Conservation (phyloP, 2,888 invertebrate species). For the Spisula solida region DNA sequence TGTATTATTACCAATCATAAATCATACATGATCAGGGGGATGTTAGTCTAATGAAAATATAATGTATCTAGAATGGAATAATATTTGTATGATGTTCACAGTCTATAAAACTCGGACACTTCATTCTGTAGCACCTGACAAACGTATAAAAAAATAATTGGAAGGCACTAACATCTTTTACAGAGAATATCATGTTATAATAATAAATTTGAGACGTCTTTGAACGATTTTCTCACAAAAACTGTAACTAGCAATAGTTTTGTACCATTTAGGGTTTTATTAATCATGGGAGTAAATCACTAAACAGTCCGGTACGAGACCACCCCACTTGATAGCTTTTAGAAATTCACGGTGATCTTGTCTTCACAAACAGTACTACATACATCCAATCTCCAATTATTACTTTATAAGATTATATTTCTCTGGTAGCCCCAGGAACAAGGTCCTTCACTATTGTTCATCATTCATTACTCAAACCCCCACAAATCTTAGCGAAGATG, state of each 20-base stretch:
- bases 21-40: slow-evolving; percentile 33
- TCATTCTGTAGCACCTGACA: not conserved
- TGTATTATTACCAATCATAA: slow-evolving; percentile 33
- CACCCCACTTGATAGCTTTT: not conserved
- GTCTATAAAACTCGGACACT: not conserved
- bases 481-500: not conserved
- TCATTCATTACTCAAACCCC: slow-evolving; percentile 32
- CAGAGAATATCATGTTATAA: slow-evolving; percentile 13
- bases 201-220: slow-evolving; percentile 10
- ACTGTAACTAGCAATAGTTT: not conserved
- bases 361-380: slow-evolving; percentile 16
- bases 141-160: slow-evolving; percentile 24
- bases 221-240: not conserved
- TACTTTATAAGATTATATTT: slow-evolving; percentile 10
- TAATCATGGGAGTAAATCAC: not conserved
- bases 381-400: slow-evolving; percentile 21
- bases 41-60: slow-evolving; percentile 22
- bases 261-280: not conserved
- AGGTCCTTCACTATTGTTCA: slow-evolving; percentile 1
- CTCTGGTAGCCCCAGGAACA: not conserved
- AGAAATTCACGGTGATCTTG: not conserved
- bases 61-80: not conserved
- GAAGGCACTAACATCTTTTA: not conserved
- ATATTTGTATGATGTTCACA: not conserved
- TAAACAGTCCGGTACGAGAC: not conserved